Base-by-base conservation (phyloP, 2,888 invertebrate species). In the Tuta absoluta region DNA sequence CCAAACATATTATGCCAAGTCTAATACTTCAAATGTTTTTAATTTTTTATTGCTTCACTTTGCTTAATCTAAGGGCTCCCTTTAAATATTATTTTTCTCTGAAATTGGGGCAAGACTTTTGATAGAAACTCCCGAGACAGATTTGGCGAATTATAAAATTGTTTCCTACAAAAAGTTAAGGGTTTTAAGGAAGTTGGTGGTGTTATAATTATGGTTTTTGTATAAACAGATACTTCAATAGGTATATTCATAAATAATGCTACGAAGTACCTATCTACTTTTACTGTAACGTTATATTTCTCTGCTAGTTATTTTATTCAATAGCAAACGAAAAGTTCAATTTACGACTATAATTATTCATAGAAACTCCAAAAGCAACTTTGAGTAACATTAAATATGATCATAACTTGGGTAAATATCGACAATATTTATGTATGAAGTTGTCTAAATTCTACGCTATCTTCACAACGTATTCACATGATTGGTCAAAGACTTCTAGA, bases 91-190 rank as follows among this genome's bases (percentile, higher is more conserved):
- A 1, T 33, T 33, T 33, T 8, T 33, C 8, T 10, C 33, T 33
- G 8, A 10, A 33, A 33, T 8, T 33, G 45, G 45, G 51, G 23
- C 51, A 53, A 11, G 51, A 53, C 23, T 53, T 53, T 53, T 53
- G 51, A 53, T 53, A 23, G 51, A 23, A 53, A 53, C 23, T 53
- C 23, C 49, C 14, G 21, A 23, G 51, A 53, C 51, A 53, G 21
- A 23, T 53, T 53, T 21, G 21, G 51, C 23, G 51, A 23, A 53
- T 53, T 24, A 23, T 23, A 53, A 53, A 53, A 53, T 45, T 45
- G 45, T 45, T 45, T n/a, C 45, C n/a, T 17, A 17, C 45, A 17
- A 45, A 45, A 45, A 45, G n/a, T 45, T n/a, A 41, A 41, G 5
- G 12, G n/a, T n/a, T 41, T 12, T 41, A n/a, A n/a, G n/a, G 41